Evolutionary conservation across 2,113 vertebrate genomes (phyloP), one percentile per base, ranked within the genome.

Genomic region (Muntiacus muntjak): DNA sequence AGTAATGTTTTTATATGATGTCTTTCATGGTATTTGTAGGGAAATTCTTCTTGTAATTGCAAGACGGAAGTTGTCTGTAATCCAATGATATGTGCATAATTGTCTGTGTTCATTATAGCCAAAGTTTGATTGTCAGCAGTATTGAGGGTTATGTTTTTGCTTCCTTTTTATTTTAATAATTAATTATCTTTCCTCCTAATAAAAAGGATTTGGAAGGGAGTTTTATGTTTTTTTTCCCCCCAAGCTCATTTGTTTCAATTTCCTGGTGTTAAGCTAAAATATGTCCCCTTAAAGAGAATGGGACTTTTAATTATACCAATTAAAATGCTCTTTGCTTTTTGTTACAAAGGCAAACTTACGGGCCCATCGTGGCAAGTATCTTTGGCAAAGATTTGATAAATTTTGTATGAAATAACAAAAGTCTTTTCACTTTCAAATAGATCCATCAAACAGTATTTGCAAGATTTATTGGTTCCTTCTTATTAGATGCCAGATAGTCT

Each of bases 131-230:
- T 97, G 96, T 98, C 97, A 98, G 97, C 58, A 97, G 93, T 97
- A 97, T 94, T 98, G 97, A 98, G 96, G 90, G 94, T 97, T 96
- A 98, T 71, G 85, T 96, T 98, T 74, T 97, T 97, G 78, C 81
- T 97, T 98, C 90, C 87, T 52, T 98, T 97, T 98, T 96, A 95
- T 91, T 92, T 97, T 94, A 98, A 98, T 97, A 98, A 98, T 98
- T 98, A 98, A 98, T 98, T 98, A 76, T 79, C 89, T 84, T 78
- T 98, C 91, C 95, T 98, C 98, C 93, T 87, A 97, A 98, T 93
- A 97, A 98, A 97, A 89, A 40, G 86, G 71, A 47, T 97, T 97
- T 98, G 91, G 67, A 97, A 64, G 43, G 0, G 86, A 96, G 96
- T 97, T 98, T 98, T 95, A 47, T 40, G 23, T 74, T 64, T 57